phyloP scores from a whole-genome alignment of 30 jellyfish, hydroid and myxozoan species.

The Phacellophora camtschatica region DNA sequence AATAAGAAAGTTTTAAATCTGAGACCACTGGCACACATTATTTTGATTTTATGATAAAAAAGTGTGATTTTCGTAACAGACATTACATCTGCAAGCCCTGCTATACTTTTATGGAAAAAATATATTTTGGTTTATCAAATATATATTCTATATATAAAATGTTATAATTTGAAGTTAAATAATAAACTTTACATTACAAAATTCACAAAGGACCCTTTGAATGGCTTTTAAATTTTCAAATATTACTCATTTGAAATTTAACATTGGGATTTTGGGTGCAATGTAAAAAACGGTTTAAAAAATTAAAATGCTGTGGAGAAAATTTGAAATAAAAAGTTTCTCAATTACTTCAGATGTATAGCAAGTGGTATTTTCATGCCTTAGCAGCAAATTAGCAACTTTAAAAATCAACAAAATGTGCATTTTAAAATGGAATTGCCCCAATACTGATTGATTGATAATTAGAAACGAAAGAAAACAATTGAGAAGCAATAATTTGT shows the following conservation, averaged over 20 bases:
- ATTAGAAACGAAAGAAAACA: no score
- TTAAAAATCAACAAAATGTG: not conserved
- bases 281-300: no score
- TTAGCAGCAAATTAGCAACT: not conserved
- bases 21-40: not conserved
- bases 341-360: not conserved
- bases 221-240: not conserved
- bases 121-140: not conserved
- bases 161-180: no score
- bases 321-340: not conserved
- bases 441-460: no score
- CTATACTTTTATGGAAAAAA: not conserved
- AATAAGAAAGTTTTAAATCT: not conserved
- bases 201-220: not conserved
- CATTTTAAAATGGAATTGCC: not conserved
- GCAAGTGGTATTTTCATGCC: no score
- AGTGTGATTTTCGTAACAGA: not conserved
- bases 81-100: not conserved
- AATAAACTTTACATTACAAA: not conserved
- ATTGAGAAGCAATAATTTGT: no score
- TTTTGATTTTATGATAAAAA: not conserved
- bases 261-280: no score
- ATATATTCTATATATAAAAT: not conserved
- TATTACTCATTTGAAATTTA: no score
- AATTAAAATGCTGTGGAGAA: not conserved